Conservation (phyloP, 1,140 invertebrate species). For the Aricia agestis region DNA sequence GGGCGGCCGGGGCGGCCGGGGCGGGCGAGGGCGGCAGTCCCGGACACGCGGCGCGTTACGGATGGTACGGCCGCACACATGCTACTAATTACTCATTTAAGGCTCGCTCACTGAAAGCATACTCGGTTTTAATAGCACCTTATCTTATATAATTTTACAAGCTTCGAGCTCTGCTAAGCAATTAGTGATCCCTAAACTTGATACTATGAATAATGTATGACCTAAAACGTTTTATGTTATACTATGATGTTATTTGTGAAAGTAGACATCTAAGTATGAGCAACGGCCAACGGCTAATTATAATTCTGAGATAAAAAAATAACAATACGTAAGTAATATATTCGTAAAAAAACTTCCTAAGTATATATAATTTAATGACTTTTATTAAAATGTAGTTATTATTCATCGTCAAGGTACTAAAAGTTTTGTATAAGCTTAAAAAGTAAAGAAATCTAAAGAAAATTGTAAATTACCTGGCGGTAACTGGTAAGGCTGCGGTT, state of each 20-base stretch:
- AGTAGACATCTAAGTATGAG: background rate
- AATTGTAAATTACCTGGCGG: background rate
- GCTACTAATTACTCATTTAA: slow-evolving; percentile 67
- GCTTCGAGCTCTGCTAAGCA: slow-evolving; percentile 17
- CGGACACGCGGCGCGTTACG: slow-evolving; percentile 49
- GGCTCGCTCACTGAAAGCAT: slow-evolving; percentile 39
- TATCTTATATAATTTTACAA: slow-evolving; percentile 28
- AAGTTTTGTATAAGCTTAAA: too few relatives aligned
- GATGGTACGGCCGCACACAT: slow-evolving; percentile 50
- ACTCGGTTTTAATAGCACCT: slow-evolving; percentile 37
- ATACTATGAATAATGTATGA: slow-evolving; percentile 10
- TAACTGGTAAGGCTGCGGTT: background rate
- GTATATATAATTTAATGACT: too few relatives aligned
- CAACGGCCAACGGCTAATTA: too few relatives aligned
- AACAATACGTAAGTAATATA: too few relatives aligned
- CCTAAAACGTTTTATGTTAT: background rate
- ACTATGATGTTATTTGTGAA: background rate
- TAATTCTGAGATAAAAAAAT: too few relatives aligned
- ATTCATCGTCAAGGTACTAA: too few relatives aligned
- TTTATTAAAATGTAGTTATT: too few relatives aligned
- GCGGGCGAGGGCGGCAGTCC: slow-evolving; percentile 28
- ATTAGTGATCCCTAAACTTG: slow-evolving; percentile 16
- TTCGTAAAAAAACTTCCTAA: too few relatives aligned
- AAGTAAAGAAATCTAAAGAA: too few relatives aligned
- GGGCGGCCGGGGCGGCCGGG: slow-evolving; percentile 23